Evolutionary conservation across 2,888 invertebrate species (phyloP), one percentile per base, ranked within the genome.

Genomic region (Cephus pulcher): DNA sequence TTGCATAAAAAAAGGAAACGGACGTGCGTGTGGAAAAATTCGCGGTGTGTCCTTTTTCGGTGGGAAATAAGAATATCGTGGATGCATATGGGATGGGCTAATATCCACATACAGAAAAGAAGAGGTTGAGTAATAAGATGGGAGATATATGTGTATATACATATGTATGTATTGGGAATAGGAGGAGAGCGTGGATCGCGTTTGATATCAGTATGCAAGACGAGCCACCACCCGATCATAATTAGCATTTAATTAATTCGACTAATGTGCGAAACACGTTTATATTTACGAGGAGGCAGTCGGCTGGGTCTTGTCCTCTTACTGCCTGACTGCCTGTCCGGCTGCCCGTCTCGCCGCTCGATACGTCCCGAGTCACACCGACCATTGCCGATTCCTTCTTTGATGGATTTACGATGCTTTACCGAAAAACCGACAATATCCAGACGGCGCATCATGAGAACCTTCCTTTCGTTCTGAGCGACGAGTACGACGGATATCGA

Each of bases 221-320:
- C 80, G 83, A 79, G 81, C 74, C 83, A 84, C 76, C 81, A 80
- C 75, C 85, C 85, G 84, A 88, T 87, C 88, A 87, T 89, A 89
- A 89, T 89, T 89, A 89, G 88, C 87, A 89, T 88, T 87, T 87
- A 88, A 89, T 89, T 89, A 89, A 89, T 89, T 86, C 86, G 87
- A 86, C 87, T 87, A 87, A 89, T 89, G 87, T 84, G 86, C 84
- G 87, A 88, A 88, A 87, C 89, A 86, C 88, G 87, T 88, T 86
- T 84, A 85, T 86, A 87, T 86, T 85, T 87, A 83, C 83, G 78
- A 23, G 32, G 85, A 85, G 77, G 82, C 82, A 85, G 81, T 56
- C 56, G 79, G 71, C 71, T 12, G 11, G 12, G 12, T 23, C 71
- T 71, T 76, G 75, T 76, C 75, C 69, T 74, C 77, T 68, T 80